Base-by-base conservation (phyloP, 1,140 invertebrate species). In the Trachymyrmex cornetzi region DNA sequence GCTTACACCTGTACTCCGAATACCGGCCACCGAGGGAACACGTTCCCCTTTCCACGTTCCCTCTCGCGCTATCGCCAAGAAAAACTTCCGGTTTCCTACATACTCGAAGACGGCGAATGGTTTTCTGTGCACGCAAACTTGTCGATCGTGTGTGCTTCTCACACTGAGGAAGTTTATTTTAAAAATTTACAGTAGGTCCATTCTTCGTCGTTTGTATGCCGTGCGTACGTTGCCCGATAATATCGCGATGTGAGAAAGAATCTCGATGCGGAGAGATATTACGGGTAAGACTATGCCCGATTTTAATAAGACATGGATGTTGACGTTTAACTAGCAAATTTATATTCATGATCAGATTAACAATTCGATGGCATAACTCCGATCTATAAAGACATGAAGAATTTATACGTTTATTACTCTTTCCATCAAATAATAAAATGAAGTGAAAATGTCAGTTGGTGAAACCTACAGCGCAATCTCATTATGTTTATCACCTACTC, bases 31-130 rank as follows among this genome's bases (percentile, higher is more conserved):
- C 85, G 63, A 34, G 74, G 61, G 16, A 69, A 86, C 55, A 50
- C n/a, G 2, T 22, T 7, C 22, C 27, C 61, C 2, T 44, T 53
- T 30, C 24, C 30, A 24, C 24, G 22, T 14, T n/a, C 48, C 55
- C 64, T 67, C 44, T 38, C 63, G 67, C 63, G 77, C 79, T 90
- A 90, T 90, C 89, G 77, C 79, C 61, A 87, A 88, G 77, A 69
- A 71, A 85, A 90, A 90, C 89, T 90, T 90, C 86, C 89, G 81
- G 71, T 87, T 87, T 87, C 80, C 71, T 57, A 61, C 55, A 50
- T 64, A 69, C 84, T 77, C 86, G 63, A 77, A 59, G 53, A 63
- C 53, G 53, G 57, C n/a, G 27, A 85, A 75, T 48, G 59, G 63
- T 85, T 87, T 55, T 72, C 57, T 72, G 30, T 63, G 72, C 77